Evolutionary conservation across 2,797 vertebrate species (phyloP).

Genomic region (Fistularia tabacaria): DNA sequence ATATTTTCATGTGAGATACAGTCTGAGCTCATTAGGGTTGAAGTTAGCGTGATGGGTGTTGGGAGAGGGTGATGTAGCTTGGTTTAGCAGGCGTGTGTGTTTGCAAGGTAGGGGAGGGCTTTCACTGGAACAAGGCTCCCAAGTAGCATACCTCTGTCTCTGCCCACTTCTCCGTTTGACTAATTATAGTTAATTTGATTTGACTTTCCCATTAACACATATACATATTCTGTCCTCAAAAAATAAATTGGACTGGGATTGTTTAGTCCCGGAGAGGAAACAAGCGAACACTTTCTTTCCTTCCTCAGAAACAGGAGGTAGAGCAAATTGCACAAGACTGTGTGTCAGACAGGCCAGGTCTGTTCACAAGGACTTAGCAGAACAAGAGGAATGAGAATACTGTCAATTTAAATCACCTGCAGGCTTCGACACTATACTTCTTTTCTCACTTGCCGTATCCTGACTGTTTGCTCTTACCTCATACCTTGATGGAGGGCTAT

Average conservation of each 20-base stretch:
- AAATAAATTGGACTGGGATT: constrained; percentile 84
- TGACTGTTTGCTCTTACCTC: constrained; percentile 52
- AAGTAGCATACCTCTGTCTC: constrained; percentile 61
- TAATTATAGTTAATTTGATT: constrained; percentile 84
- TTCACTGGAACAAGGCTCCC: constrained; percentile 57
- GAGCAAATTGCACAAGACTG: constrained; percentile 51
- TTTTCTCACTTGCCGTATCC: constrained; percentile 35
- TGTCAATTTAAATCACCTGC: constrained; percentile 49
- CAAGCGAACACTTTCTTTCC: constrained; percentile 36
- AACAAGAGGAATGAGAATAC: constrained; percentile 44
- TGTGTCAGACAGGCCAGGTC: constrained; percentile 46
- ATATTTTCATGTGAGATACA: constrained; percentile 55
- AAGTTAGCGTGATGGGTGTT: constrained; percentile 60
- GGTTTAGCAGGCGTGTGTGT: constrained; percentile 47
- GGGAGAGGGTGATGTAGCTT: constrained; percentile 28
- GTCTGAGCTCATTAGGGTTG: constrained; percentile 58
- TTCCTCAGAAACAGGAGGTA: constrained; percentile 57
- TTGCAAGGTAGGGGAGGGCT: constrained; percentile 8
- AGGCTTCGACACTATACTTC: constrained; percentile 47
- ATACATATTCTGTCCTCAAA: constrained; percentile 82
- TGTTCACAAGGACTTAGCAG: constrained; percentile 41
- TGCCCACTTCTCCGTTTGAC: constrained; percentile 69
- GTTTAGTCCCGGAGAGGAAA: constrained; percentile 80
- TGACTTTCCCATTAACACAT: constrained; percentile 78
- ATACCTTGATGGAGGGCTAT: constrained; percentile 52